Conservation (phyloP, 2,113 vertebrate species). For the Odontophorus gujanensis region DNA sequence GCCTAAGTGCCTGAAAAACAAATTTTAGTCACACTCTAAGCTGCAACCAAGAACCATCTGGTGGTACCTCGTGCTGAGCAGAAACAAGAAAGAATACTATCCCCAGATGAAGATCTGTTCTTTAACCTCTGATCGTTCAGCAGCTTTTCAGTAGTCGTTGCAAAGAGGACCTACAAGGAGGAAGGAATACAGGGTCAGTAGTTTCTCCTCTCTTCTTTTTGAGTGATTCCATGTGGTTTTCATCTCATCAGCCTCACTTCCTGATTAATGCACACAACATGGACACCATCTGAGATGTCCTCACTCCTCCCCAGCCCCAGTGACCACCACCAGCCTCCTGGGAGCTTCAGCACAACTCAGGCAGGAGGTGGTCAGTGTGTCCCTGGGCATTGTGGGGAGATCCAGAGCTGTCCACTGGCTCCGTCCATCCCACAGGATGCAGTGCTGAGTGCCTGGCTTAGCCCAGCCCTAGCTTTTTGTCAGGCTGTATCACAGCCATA, state of each 20-base stretch:
- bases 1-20: constrained; percentile 30
- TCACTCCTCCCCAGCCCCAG: background rate
- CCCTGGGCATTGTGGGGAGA: background rate
- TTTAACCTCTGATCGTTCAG: background rate
- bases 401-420: background rate
- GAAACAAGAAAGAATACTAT: background rate
- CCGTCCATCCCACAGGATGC: rapidly evolving
- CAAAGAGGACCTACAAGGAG: background rate
- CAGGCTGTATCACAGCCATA: background rate
- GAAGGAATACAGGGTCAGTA: background rate
- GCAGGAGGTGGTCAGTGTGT: rapidly evolving
- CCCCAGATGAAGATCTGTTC: background rate
- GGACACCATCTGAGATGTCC: background rate
- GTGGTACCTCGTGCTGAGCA: background rate
- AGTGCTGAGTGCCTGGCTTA: background rate
- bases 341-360: background rate
- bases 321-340: background rate
- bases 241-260: background rate
- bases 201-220: background rate
- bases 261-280: background rate
- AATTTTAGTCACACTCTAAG: constrained; percentile 10
- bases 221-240: background rate
- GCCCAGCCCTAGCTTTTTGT: background rate
- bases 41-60: constrained; percentile 33
- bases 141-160: background rate